phyloP scores from a whole-genome alignment of 2,113 vertebrate species.

The Eurystomus gularis region DNA sequence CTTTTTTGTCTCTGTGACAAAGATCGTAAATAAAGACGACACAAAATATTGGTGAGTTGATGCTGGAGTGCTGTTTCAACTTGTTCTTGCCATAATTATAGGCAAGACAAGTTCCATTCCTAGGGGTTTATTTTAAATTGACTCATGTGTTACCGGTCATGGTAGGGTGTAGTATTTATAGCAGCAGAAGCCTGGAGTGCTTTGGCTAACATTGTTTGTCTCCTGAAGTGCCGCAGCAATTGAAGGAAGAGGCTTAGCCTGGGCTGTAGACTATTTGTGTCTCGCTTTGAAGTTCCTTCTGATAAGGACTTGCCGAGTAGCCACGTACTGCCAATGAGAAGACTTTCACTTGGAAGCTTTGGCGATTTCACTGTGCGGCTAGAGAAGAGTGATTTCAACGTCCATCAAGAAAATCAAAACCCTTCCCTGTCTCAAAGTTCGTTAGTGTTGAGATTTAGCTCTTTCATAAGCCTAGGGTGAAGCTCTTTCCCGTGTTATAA shows the following conservation, averaged over 20 bases:
- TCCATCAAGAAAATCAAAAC: background rate
- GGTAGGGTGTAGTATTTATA: background rate
- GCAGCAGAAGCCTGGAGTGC: background rate
- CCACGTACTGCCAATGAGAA: background rate
- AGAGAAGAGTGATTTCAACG: background rate
- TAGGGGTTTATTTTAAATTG: background rate
- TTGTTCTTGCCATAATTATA: background rate
- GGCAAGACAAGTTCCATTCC: background rate
- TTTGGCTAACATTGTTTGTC: background rate
- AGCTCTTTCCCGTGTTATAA: background rate
- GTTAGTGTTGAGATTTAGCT: background rate
- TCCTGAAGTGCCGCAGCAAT: background rate
- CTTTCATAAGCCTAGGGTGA: background rate
- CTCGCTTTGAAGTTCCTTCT: constrained; percentile 21
- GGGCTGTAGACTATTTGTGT: background rate
- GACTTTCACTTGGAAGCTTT: background rate
- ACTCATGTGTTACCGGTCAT: background rate
- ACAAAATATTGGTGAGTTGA: background rate
- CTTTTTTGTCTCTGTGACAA: background rate
- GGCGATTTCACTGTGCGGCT: background rate
- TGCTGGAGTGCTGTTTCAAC: background rate
- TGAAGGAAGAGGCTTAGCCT: constrained; percentile 28
- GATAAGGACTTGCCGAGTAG: background rate
- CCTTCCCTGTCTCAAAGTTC: background rate
- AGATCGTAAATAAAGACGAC: background rate